Evolutionary conservation across 2,797 vertebrate species (phyloP), one percentile per base, ranked within the genome.

Genomic region (Cebuella pygmaea): DNA sequence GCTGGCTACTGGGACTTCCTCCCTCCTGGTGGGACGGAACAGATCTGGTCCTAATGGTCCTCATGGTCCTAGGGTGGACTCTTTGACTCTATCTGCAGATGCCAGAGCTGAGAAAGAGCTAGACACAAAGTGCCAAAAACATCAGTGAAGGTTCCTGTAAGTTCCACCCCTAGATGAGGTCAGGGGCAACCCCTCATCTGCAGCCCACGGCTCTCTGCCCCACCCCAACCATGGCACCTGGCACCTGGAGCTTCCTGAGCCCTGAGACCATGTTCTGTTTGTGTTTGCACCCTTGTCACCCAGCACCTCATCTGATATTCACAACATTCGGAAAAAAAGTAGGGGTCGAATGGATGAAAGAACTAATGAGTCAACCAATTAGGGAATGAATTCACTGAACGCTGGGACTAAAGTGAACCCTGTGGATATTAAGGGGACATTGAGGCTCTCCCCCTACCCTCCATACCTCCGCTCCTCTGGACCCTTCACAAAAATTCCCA

Each of bases 361-460:
- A 20, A 4, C 48, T 57, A 24, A 36, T 44, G 76, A 33, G 48
- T 50, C 24, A 26, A 33, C 1, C 78, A 39, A 33, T 20, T 7
- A 1, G 17, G 3, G 8, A 14, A 30, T 10, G 12, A 15, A 41
- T 5, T 26, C 24, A 14, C 39, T 12, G 30, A n/a, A 22, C 0
- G 30, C 1, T 2, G 20, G 24, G 26, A 2, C 5, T 5, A 0
- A n/a, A 55, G 15, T 15, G 41, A 5, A n/a, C 13, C 26, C 24
- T 0, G 0, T 2, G 27, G 22, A 36, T 27, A 1, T 1, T 1
- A 1, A 7, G 9, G 5, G 48, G 55, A 11, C 13, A 2, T 3
- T 1, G 0, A 1, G 44, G 46, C 33, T 46, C 67, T 9, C 59
- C 10, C 19, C 44, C 70, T 6, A 1, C 61, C 61, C 61, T n/a